Evolutionary conservation across 2,113 vertebrate species (phyloP).

Genomic region (Sardina pilchardus): DNA sequence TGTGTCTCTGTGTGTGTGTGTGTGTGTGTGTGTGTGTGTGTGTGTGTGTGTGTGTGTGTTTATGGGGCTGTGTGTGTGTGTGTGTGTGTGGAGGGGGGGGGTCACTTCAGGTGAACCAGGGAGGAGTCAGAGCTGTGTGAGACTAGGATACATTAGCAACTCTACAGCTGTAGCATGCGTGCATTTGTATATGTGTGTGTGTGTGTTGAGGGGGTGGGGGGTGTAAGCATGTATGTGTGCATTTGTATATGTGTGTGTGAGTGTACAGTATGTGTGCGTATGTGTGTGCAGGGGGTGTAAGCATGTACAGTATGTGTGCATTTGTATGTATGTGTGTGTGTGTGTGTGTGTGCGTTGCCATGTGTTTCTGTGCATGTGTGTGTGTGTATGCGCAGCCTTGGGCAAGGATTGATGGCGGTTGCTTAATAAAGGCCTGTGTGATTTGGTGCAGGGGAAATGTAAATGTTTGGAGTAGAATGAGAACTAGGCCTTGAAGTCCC

Average conservation of each 20-base stretch:
- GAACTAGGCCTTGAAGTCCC: slow-evolving; percentile 1
- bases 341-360: background rate
- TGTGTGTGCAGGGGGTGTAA: background rate
- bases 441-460: slow-evolving; percentile 11
- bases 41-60: too few species aligned
- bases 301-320: background rate
- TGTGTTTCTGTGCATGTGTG: background rate
- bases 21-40: background rate
- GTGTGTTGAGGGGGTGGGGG: background rate
- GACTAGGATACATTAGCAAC: background rate
- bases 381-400: background rate
- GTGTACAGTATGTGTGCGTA: background rate
- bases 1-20: background rate
- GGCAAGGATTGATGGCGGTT: background rate
- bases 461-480: background rate
- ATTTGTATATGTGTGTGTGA: background rate
- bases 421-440: background rate
- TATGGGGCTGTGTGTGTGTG: too few species aligned
- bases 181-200: background rate
- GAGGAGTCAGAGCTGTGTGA: background rate
- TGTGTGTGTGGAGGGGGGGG: background rate
- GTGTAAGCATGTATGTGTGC: background rate
- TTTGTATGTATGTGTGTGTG: background rate
- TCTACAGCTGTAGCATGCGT: background rate
- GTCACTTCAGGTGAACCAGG: background rate